These are phyloP conservation scores for Panthera leo DNA, from an alignment of 2,113 vertebrate species.

Conservation along the genomic window DNA sequence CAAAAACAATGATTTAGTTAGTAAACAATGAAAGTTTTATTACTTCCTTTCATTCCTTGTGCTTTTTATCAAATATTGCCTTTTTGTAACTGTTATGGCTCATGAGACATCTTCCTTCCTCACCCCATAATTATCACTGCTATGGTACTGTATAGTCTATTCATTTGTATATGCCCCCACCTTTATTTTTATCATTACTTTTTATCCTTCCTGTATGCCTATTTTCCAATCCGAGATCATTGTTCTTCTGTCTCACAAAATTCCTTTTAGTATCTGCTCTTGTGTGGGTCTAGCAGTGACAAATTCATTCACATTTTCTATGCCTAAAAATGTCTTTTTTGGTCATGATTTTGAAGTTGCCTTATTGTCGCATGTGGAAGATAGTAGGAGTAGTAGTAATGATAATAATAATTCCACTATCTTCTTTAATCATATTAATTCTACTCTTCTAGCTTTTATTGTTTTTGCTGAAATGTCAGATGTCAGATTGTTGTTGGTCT, in stretches of 20 bases:
- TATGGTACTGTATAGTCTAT: neutral
- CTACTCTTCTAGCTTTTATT: neutral
- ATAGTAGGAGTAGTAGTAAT: neutral
- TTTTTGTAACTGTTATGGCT: neutral
- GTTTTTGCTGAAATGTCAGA: neutral
- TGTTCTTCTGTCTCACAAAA: neutral
- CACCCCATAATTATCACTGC: neutral
- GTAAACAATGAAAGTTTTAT: neutral
- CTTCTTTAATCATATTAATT: neutral
- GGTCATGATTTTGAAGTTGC: neutral
- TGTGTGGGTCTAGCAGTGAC: neutral
- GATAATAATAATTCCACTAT: neutral
- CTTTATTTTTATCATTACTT: neutral
- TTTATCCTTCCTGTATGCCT: neutral
- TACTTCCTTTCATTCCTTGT: neutral
- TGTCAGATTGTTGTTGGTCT: neutral
- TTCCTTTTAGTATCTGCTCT: neutral
- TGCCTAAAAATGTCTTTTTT: neutral
- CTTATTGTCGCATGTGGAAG: neutral
- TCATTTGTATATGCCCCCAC: neutral
- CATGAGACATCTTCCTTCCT: neutral
- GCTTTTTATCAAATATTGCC: neutral
- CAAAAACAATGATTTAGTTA: neutral
- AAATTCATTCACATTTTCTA: neutral
- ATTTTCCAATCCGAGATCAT: neutral